These are phyloP conservation scores for Xylota segnis DNA, from an alignment of 2,888 invertebrate species.

Conservation along the genomic window DNA sequence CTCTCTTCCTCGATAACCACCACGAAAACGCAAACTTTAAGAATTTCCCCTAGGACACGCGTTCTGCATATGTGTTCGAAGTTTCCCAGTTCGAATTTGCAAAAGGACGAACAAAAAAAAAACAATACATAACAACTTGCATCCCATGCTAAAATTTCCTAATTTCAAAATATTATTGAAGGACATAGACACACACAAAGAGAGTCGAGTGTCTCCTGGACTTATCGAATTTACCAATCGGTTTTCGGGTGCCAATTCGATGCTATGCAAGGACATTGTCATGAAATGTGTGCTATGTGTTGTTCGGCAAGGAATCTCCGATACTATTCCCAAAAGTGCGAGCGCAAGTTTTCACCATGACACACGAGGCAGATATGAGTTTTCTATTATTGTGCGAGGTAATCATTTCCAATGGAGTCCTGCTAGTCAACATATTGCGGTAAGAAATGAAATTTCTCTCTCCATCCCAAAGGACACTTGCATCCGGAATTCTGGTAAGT, in stretches of 20 bases:
- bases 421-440: constrained; percentile 63
- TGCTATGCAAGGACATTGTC: constrained; percentile 47
- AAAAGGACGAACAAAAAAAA: background rate
- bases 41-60: constrained; percentile 64
- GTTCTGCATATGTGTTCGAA: constrained; percentile 29
- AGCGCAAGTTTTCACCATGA: constrained; percentile 58
- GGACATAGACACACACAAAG: constrained; percentile 29
- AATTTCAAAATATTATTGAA: constrained; percentile 67
- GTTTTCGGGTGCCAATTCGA: constrained; percentile 60
- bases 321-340: constrained; percentile 56
- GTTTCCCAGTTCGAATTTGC: constrained; percentile 26
- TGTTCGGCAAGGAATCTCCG: constrained; percentile 40
- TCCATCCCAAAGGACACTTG: constrained; percentile 26
- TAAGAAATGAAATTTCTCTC: constrained; percentile 54
- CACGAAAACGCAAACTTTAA: constrained; percentile 66
- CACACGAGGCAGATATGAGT: constrained; percentile 32
- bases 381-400: constrained; percentile 63
- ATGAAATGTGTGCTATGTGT: constrained; percentile 51
- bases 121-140: constrained; percentile 18
- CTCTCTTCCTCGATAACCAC: constrained; percentile 47
- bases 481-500: constrained; percentile 19
- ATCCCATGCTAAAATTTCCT: constrained; percentile 63
- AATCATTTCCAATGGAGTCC: constrained; percentile 62
- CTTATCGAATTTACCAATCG: constrained; percentile 71
- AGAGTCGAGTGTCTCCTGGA: constrained; percentile 27